Base-by-base conservation (phyloP, 2,797 vertebrate genomes). In the Babyrousa celebensis region DNA sequence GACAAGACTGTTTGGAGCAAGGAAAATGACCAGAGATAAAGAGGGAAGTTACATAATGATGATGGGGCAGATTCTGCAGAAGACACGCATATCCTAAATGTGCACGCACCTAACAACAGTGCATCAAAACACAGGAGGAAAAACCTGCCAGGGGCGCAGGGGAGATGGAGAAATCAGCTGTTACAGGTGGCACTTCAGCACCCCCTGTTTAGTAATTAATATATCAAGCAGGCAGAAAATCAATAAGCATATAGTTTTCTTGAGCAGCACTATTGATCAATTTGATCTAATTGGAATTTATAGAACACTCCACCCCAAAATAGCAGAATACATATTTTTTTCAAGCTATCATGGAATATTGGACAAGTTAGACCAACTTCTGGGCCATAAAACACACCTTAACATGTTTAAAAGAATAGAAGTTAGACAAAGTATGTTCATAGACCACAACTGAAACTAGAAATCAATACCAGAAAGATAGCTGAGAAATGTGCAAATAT, bases 41-140 rank as follows among this genome's bases (percentile, higher is more conserved):
- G 40, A 1, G 5, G 3, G 12, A 21, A 11, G 0, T 52, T 48
- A 15, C 27, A 9, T 43, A 21, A 21, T 17, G 23, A 16, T 1
- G 1, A 60, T 16, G 29, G 40, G 63, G 36, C 23, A 4, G 14
- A 29, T 36, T 68, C 63, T 79, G 21, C 12, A 48, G 52, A 60
- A 71, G 65, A 21, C 7, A 1, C 1, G 8, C 20, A 5, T 21
- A 0, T 70, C 40, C n/a, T 23, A 60, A 5, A 32, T 8, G 7
- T 11, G 23, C 12, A 27, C 10, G 17, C 1, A 4, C 15, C 32
- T 65, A 15, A 58, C 10, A 60, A 25, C 18, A 25, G 16, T 40
- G 16, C 32, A 7, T 32, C 54, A 29, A 17, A 16, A 43, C 0
- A 54, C 8, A 6, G 6, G 25, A 12, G 18, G 60, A 71, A 17